Evolutionary conservation across 2,888 invertebrate species (phyloP).

Genomic region (Ormyrus nitidulus): DNA sequence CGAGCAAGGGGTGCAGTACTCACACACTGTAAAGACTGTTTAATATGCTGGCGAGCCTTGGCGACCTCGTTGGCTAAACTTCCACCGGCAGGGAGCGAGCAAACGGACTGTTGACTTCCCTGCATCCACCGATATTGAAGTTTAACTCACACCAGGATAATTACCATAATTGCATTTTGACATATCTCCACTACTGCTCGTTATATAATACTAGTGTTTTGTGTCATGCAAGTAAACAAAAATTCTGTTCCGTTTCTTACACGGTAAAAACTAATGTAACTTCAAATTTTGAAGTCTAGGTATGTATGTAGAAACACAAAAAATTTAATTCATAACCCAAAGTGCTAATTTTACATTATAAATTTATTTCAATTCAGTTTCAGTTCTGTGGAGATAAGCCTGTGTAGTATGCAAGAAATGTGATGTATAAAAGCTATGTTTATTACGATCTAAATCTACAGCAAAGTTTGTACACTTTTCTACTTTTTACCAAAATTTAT

Average conservation of each 20-base stretch:
- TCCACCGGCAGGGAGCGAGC: constrained; percentile 69
- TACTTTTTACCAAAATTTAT: constrained; percentile 1
- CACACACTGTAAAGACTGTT: constrained; percentile 77
- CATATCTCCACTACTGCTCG: constrained; percentile 57
- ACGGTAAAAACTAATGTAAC: no score
- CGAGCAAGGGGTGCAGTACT: constrained; percentile 67
- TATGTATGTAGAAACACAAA: no score
- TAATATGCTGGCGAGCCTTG: constrained; percentile 91
- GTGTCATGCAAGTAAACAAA: neutral
- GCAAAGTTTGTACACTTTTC: constrained; percentile 16
- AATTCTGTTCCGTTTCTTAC: constrained; percentile 13
- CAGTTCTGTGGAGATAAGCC: constrained; percentile 37
- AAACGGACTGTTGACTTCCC: constrained; percentile 69
- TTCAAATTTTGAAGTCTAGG: no score
- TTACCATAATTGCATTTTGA: constrained; percentile 59
- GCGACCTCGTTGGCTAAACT: constrained; percentile 88
- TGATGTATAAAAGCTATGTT: constrained; percentile 31
- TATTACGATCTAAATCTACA: constrained; percentile 26
- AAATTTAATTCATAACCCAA: no score
- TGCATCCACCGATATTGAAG: constrained; percentile 69
- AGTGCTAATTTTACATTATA: no score
- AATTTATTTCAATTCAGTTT: no score
- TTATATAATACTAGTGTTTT: constrained; percentile 15
- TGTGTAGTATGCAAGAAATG: constrained; percentile 34
- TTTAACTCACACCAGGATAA: constrained; percentile 68